Evolutionary conservation across 2,888 invertebrate species (phyloP), one percentile per base, ranked within the genome.

Genomic region (Dioctria rufipes): DNA sequence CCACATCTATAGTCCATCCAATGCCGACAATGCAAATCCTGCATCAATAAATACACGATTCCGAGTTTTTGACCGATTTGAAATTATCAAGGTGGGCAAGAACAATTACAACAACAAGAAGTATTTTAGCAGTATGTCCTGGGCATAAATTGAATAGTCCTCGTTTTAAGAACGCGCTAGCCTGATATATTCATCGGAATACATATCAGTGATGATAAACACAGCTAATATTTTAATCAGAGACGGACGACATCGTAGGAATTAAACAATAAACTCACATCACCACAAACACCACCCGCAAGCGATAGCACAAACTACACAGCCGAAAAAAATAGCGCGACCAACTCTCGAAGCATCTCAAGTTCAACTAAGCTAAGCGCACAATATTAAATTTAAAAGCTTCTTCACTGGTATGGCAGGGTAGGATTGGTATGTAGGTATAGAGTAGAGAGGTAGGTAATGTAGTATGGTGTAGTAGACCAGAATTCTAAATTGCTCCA

Each of bases 291-390:
- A 75, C 60, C 75, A 61, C 60, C 75, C 75, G 75, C 42, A 42
- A 60, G 43, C 61, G 75, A 43, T 25, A 51, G 37, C 61, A 37
- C 25, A 25, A 60, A 37, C 6, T 37, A 25, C 75, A 75, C 42
- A 60, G 54, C 73, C 54, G 73, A 73, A 60, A 61, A 46, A 60
- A 61, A 46, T 1, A 6, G 43, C 75, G 60, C 75, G 75, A 61
- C 75, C 75, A 75, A 25, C 75, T 75, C 75, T 6, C 25, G 13
- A 37, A 75, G 75, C 75, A 75, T 75, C 75, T 60, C 75, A 75
- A 75, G 75, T 75, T 75, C 75, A 75, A 75, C 75, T 75, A 60
- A 58, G 75, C 75, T 8, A 37, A 5, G 61, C 25, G 43, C 42
- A 60, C 60, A 6, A 9, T n/a, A n/a, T 25, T 25, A 25, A 25